Base-by-base conservation (phyloP, 2,888 invertebrate species). In the Temnothorax unifasciatus region DNA sequence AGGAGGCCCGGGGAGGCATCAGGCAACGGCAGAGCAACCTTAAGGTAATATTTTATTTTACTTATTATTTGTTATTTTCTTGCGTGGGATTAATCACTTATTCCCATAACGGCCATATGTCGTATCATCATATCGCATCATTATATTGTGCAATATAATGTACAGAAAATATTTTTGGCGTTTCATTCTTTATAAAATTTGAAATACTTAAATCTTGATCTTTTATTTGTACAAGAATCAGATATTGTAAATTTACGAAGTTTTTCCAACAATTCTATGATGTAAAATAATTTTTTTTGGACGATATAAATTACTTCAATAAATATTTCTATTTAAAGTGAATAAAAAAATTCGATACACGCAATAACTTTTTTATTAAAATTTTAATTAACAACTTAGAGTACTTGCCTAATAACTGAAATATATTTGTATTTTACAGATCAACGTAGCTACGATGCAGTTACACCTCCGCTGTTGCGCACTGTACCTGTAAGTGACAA, bases 11-110 rank as follows among this genome's bases (percentile, higher is more conserved):
- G 44, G 25, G 4, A 25, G 18, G 25, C 25, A 25, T 44, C 66
- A n/a, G 44, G 44, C 44, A 15, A 44, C 21, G 18, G 44, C 25
- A 4, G 9, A 66, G 25, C 66, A 66, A 64, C 25, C 15, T 21
- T 44, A 44, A 8, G 64, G 64, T 66, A 44, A 41, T 66, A 66
- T 64, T 64, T 64, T 61, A n/a, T 61, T 61, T 61, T 66, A 66
- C 15, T 64, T 41, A 64, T 41, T 1, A 41, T 64, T 41, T 66
- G 21, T 44, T 66, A 47, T 66, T 66, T 4, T 44, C 18, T 25
- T 66, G 21, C 21, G 41, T 6, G 44, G 15, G 44, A 66, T 66
- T 47, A 18, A 66, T 64, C 21, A 64, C 3, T 64, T 64, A 64
- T 3, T 41, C 41, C 15, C 41, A 15, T 21, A 13, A 64, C 63